Evolutionary conservation across 2,113 vertebrate species (phyloP).

Genomic region (Dipodomys spectabilis): DNA sequence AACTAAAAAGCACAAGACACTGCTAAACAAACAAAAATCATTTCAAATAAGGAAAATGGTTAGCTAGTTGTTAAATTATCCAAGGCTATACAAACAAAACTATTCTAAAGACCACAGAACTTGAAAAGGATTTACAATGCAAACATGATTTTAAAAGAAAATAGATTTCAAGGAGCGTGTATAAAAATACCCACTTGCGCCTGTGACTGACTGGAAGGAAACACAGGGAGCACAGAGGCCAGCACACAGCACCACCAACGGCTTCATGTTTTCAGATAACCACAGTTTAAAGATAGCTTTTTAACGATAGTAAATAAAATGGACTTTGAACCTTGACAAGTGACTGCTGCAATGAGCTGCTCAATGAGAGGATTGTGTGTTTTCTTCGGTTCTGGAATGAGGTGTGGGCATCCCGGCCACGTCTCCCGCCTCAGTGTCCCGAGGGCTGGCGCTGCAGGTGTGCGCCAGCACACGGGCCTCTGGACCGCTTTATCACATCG

Average conservation of each 20-base stretch:
- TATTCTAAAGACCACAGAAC: constrained; percentile 9
- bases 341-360: constrained; percentile 48
- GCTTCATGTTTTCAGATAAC: background rate
- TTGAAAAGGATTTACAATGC: constrained; percentile 23
- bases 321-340: constrained; percentile 32
- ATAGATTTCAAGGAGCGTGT: background rate
- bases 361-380: background rate
- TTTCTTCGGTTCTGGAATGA: too few relatives aligned
- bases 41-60: background rate
- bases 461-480: background rate
- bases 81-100: constrained; percentile 18
- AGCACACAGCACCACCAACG: background rate
- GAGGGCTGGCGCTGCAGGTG: too few relatives aligned
- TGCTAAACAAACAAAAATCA: background rate
- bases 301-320: constrained; percentile 39
- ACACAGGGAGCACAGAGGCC: too few relatives aligned
- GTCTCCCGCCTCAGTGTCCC: too few relatives aligned
- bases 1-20: too few relatives aligned
- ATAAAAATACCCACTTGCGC: background rate
- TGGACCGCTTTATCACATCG: constrained; percentile 38
- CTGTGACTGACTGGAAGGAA: background rate
- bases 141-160: constrained; percentile 43
- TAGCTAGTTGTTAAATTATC: background rate
- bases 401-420: too few relatives aligned
- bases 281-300: background rate